phyloP scores from a whole-genome alignment of 37 sponge, comb jelly and placozoan species.

The Cliona cf. orientalis region DNA sequence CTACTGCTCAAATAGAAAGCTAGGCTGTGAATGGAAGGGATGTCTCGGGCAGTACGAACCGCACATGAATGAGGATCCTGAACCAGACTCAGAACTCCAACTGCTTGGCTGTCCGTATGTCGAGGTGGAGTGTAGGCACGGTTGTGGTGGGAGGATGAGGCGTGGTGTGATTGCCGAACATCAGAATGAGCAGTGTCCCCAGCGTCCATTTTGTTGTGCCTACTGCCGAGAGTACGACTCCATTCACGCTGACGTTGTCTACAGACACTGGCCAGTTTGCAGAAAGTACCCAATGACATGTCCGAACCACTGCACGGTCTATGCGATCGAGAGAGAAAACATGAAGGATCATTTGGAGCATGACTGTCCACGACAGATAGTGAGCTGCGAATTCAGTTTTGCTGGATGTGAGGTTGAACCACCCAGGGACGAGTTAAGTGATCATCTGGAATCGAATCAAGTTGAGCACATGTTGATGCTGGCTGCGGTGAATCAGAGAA shows the following conservation, averaged over 20 bases:
- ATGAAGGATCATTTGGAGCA: constrained; percentile 19
- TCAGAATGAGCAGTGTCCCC: constrained; percentile 33
- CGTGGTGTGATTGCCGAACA: constrained; percentile 15
- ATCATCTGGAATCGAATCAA: constrained; percentile 10
- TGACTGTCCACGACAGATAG: constrained; percentile 23
- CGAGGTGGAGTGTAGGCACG: constrained; percentile 25
- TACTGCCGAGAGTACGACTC: constrained; percentile 46
- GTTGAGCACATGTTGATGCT: constrained; percentile 26
- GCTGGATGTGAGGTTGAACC: constrained; percentile 38
- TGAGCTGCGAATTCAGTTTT: constrained; percentile 23
- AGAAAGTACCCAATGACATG: constrained; percentile 20
- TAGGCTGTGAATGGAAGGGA: constrained; percentile 54
- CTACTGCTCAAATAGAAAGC: constrained; percentile 17
- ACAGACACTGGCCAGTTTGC: constrained; percentile 32
- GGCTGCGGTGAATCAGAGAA: constrained; percentile 18
- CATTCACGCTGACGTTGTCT: constrained; percentile 30
- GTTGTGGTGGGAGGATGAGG: constrained; percentile 16
- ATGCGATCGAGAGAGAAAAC: constrained; percentile 34
- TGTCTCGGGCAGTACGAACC: constrained; percentile 12
- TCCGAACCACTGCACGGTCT: constrained; percentile 26
- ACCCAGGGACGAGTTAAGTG: constrained; percentile 17
- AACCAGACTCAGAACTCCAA: not conserved
- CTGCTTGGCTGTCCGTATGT: constrained; percentile 37
- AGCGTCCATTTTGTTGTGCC: constrained; percentile 50
- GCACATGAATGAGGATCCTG: constrained; percentile 39